These are phyloP conservation scores for Cynaeus angustus DNA, from an alignment of 2,888 invertebrate species.

Conservation along the genomic window DNA sequence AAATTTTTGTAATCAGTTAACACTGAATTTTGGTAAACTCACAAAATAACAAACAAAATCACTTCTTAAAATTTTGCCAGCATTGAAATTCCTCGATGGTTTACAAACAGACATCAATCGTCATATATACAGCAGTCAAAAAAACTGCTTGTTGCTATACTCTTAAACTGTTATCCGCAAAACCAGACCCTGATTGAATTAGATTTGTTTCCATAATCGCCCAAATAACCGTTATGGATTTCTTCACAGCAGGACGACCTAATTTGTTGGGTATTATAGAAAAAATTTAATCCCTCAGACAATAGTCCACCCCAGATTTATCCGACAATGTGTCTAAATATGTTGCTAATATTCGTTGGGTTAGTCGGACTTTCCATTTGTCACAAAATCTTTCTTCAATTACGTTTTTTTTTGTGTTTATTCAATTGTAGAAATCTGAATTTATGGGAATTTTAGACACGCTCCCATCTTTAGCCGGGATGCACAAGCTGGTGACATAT, in stretches of 20 bases:
- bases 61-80: no score
- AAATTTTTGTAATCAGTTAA: no score
- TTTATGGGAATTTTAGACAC: conserved; percentile 8
- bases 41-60: no score
- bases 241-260: conserved; percentile 65
- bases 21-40: no score
- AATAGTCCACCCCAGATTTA: conserved; percentile 33
- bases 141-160: no score
- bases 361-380: conserved; percentile 5
- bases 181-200: conserved; percentile 7
- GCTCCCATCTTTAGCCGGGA: conserved; percentile 50
- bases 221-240: conserved; percentile 66
- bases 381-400: not conserved
- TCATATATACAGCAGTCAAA: no score
- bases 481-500: conserved; percentile 65
- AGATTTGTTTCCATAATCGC: conserved; percentile 54
- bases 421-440: not conserved
- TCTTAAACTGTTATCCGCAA: not conserved
- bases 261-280: conserved; percentile 55
- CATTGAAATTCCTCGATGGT: no score
- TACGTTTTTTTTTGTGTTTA: not conserved
- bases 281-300: conserved; percentile 43
- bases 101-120: no score
- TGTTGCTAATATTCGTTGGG: conserved; percentile 16
- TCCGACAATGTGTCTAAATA: conserved; percentile 12